phyloP scores from a whole-genome alignment of 35 echinoderm and acorn worm genomes.

The Lytechinus pictus region DNA sequence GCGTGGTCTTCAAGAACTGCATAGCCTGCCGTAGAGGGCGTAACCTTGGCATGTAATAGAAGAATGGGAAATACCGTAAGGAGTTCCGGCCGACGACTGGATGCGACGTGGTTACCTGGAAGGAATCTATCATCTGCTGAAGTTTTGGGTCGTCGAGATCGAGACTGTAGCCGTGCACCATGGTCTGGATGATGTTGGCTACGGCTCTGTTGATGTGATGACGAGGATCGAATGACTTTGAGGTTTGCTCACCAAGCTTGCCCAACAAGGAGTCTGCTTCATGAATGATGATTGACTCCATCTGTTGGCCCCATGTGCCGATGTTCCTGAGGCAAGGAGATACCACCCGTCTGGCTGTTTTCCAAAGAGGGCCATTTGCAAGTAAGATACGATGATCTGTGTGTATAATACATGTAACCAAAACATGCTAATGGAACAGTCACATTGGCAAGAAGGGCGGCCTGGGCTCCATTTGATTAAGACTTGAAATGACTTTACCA shows the following conservation, averaged over 20 bases:
- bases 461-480: too few relatives aligned
- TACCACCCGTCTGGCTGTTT: not conserved
- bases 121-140: not conserved
- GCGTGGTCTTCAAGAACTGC: not conserved
- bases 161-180: slow-evolving; percentile 30
- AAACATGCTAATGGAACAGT: too few relatives aligned
- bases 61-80: not conserved
- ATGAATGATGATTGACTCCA: not conserved
- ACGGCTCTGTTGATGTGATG: slow-evolving; percentile 24
- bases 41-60: not conserved
- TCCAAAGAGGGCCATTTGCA: not conserved
- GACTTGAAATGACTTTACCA: too few relatives aligned
- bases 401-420: not conserved
- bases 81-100: not conserved
- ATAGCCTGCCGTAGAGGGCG: not conserved
- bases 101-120: not conserved
- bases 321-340: not conserved
- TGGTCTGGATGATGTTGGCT: slow-evolving; percentile 36
- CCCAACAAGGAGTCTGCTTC: not conserved
- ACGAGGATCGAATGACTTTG: not conserved
- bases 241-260: not conserved
- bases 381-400: not conserved
- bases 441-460: too few relatives aligned
- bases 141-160: slow-evolving; percentile 44
- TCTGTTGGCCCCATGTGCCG: slow-evolving; percentile 4